phyloP scores from a whole-genome alignment of 2,888 invertebrate genomes.

The Lasioglossum vierecki region DNA sequence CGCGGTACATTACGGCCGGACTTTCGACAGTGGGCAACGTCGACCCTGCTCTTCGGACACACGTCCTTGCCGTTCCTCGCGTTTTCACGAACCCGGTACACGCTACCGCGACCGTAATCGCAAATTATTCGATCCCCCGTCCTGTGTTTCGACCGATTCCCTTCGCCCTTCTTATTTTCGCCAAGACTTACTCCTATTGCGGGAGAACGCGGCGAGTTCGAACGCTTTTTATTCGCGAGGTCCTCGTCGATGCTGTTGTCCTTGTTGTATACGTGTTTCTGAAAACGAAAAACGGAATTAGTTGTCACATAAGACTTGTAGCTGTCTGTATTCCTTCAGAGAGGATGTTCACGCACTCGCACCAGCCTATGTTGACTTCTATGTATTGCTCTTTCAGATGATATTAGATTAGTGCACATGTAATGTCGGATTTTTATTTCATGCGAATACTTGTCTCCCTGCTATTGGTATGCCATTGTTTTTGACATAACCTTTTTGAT shows the following conservation, averaged over 20 bases:
- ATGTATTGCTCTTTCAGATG: no score
- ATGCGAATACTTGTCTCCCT: no score
- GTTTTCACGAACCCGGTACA: constrained; percentile 54
- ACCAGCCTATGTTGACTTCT: background rate
- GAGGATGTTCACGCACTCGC: background rate
- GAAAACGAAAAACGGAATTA: background rate
- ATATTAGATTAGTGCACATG: no score
- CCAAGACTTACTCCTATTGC: background rate
- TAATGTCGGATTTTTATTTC: no score
- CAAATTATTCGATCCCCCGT: constrained; percentile 56
- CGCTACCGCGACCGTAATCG: constrained; percentile 59
- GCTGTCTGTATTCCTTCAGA: background rate
- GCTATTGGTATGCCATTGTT: no score
- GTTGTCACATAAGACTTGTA: background rate
- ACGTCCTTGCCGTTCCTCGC: constrained; percentile 21
- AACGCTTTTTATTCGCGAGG: background rate
- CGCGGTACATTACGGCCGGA: constrained; percentile 59
- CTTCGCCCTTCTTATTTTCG: background rate
- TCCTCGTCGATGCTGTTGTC: background rate
- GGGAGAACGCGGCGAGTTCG: background rate
- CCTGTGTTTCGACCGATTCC: background rate
- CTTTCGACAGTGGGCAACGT: constrained; percentile 42
- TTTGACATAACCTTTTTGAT: no score
- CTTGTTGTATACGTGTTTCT: background rate
- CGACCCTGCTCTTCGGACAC: constrained; percentile 12